Percentiles rank a stretch among this genome's conserved stretches.
Evolutionary conservation across 2,797 vertebrate genomes (phyloP).

Genomic region (Astyanax mexicanus): DNA sequence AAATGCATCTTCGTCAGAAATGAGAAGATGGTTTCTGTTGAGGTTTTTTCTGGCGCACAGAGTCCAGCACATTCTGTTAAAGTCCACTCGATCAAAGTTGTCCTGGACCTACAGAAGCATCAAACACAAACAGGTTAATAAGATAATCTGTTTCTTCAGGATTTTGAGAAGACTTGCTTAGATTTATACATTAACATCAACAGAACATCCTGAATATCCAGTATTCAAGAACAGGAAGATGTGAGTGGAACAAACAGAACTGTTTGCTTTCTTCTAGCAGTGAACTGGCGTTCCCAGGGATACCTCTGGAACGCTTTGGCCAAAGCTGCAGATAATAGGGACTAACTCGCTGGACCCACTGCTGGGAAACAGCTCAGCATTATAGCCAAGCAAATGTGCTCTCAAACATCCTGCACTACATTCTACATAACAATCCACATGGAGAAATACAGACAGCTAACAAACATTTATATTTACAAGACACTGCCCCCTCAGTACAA

Average conservation of each 20-base stretch:
- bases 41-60: slow-evolving; percentile 93
- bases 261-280: slow-evolving; percentile 51
- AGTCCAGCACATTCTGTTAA: slow-evolving; percentile 98
- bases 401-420: neutral
- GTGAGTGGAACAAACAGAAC: slow-evolving; percentile 57
- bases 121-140: neutral
- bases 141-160: neutral
- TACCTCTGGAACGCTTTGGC: slow-evolving; percentile 60
- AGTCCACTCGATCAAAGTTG: slow-evolving; percentile 92
- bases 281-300: slow-evolving; percentile 70
- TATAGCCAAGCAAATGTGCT: slow-evolving; percentile 16
- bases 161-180: neutral
- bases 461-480: slow-evolving; percentile 1
- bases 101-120: slow-evolving; percentile 82
- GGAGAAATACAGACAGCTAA: neutral
- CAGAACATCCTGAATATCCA: slow-evolving; percentile 14
- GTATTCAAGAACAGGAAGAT: slow-evolving; percentile 54
- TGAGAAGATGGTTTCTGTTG: slow-evolving; percentile 80
- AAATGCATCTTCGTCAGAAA: slow-evolving; percentile 91
- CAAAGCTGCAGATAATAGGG: slow-evolving; percentile 47
- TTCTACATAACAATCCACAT: neutral
- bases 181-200: slow-evolving; percentile 27
- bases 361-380: slow-evolving; percentile 40
- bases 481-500: neutral
- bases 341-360: slow-evolving; percentile 33